Percentiles rank a stretch among this genome's conserved stretches.
phyloP scores from a whole-genome alignment of 2,797 vertebrate genomes.

The Acrossocheilus wenchowensis region DNA sequence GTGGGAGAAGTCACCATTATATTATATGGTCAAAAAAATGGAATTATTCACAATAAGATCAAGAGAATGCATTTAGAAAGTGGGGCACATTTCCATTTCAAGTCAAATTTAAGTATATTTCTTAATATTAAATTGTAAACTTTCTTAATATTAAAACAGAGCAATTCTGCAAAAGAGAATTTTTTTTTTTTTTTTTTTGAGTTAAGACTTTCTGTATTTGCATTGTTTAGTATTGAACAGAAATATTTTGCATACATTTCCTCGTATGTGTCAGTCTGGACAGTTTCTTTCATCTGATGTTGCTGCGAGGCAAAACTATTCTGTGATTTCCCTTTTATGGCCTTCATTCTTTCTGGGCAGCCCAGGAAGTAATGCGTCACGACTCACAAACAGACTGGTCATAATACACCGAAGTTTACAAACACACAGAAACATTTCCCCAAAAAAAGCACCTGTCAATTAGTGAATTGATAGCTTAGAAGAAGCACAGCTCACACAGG shows the following conservation, averaged over 20 bases:
- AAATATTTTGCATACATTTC: neutral
- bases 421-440: neutral
- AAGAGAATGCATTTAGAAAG: neutral
- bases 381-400: neutral
- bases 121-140: neutral
- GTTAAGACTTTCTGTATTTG: neutral
- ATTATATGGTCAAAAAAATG: accelerated
- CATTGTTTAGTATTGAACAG: neutral
- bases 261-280: neutral
- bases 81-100: neutral
- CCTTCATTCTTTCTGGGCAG: neutral
- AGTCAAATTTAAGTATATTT: neutral
- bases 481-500: neutral
- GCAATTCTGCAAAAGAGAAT: neutral
- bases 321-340: neutral
- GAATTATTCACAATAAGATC: neutral
- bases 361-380: neutral
- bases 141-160: neutral
- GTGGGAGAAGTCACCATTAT: neutral
- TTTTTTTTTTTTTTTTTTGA: neutral
- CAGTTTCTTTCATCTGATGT: neutral
- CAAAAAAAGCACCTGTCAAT: too few species aligned
- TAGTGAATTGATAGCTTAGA: too few species aligned
- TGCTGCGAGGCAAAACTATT: neutral
- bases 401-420: neutral